Conservation (phyloP, 2,888 invertebrate species). For the Elgonia sp. region DNA sequence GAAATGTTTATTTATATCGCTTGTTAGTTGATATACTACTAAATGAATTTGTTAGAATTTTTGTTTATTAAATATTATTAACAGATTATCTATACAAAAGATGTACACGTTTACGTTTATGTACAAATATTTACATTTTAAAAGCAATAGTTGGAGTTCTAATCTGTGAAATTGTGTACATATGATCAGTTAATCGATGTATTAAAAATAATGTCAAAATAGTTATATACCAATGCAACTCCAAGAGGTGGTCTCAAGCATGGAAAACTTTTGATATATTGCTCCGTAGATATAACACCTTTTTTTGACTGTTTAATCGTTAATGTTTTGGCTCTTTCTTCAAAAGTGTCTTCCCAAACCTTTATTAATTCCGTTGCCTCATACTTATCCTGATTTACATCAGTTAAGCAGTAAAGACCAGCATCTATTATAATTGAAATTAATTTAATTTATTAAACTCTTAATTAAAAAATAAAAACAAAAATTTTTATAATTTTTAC, state of each 20-base stretch:
- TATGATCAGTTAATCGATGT: no score
- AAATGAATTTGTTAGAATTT: no score
- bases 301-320: neutral
- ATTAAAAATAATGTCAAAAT: no score
- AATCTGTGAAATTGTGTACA: no score
- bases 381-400: neutral
- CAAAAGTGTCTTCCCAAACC: neutral
- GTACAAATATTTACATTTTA: no score
- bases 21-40: no score
- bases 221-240: neutral
- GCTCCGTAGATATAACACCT: neutral
- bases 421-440: neutral
- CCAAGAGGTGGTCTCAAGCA: conserved; percentile 9
- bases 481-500: neutral
- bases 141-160: no score
- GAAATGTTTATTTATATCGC: no score
- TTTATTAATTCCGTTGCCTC: neutral
- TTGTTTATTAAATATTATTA: no score
- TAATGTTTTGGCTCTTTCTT: neutral
- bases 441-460: conserved; percentile 6
- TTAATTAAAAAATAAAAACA: neutral
- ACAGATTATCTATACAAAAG: no score
- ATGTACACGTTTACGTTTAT: no score
- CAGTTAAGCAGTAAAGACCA: neutral
- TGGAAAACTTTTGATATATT: conserved; percentile 5